Evolutionary conservation across 2,797 vertebrate species (phyloP).

Genomic region (Bradypodion ventrale): DNA sequence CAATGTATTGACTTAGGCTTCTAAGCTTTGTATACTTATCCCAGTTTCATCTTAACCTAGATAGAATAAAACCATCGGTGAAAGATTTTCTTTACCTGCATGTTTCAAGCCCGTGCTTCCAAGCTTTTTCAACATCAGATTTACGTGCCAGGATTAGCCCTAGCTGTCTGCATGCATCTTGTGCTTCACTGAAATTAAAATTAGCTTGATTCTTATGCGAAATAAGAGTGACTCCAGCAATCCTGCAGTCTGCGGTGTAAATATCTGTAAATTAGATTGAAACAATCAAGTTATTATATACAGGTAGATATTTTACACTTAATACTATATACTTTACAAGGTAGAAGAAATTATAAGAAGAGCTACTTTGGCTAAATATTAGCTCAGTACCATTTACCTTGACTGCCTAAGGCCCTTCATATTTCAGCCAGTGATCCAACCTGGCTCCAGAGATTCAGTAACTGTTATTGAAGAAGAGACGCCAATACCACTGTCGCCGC

Average conservation of each 20-base stretch:
- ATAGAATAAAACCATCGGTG: not conserved
- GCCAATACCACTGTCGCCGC: no score
- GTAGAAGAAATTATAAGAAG: not conserved
- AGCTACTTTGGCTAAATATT: not conserved
- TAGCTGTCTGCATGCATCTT: constrained; percentile 63
- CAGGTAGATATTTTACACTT: constrained; percentile 19
- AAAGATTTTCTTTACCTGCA: constrained; percentile 72
- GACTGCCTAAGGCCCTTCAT: not conserved
- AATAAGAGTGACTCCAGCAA: constrained; percentile 69
- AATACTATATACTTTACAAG: not conserved
- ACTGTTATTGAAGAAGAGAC: no score
- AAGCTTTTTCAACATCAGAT: constrained; percentile 70
- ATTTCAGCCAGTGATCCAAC: not conserved
- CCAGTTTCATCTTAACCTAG: not conserved
- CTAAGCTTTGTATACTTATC: no score
- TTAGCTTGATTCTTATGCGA: constrained; percentile 35
- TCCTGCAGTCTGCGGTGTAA: constrained; percentile 64
- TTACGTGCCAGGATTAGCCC: constrained; percentile 71
- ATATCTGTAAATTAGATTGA: constrained; percentile 70
- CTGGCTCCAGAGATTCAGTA: not conserved
- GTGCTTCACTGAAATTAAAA: constrained; percentile 71
- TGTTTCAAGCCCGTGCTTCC: constrained; percentile 72
- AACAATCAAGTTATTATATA: constrained; percentile 52
- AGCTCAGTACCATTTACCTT: not conserved
- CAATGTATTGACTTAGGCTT: no score